Evolutionary conservation across 2,888 invertebrate species (phyloP).

Genomic region (Oasisia sp.): DNA sequence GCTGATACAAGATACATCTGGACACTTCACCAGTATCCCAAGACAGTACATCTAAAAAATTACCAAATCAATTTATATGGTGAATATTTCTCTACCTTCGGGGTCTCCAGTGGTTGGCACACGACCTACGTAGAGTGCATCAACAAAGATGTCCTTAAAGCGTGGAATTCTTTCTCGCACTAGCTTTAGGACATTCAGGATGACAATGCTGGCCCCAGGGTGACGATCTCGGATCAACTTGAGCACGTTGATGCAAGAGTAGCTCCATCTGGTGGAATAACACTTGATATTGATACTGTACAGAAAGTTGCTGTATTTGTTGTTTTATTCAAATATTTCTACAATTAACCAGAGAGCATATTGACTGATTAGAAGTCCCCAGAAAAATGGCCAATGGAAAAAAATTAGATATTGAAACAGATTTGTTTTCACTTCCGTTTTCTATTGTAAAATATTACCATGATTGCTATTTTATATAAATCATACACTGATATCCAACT

Average conservation of each 20-base stretch:
- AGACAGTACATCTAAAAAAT: too few species aligned
- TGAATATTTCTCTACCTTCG: too few species aligned
- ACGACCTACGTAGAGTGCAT: background rate
- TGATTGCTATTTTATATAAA: background rate
- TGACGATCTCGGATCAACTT: background rate
- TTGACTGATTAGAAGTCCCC: too few species aligned
- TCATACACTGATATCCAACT: background rate
- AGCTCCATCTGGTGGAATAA: constrained; percentile 3
- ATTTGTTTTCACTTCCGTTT: background rate
- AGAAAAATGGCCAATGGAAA: too few species aligned
- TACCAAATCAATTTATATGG: too few species aligned
- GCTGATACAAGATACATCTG: too few species aligned
- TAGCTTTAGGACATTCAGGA: background rate
- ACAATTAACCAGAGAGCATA: background rate
- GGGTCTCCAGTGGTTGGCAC: too few species aligned
- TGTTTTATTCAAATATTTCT: background rate
- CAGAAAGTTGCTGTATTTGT: background rate
- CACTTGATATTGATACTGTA: background rate
- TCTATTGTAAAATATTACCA: background rate
- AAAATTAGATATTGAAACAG: too few species aligned
- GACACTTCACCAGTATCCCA: too few species aligned
- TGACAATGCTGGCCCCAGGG: background rate
- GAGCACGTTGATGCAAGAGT: background rate
- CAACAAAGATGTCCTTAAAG: background rate
- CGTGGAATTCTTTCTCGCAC: background rate